Conservation (phyloP, 2,113 vertebrate genomes). For the Aix galericulata region DNA sequence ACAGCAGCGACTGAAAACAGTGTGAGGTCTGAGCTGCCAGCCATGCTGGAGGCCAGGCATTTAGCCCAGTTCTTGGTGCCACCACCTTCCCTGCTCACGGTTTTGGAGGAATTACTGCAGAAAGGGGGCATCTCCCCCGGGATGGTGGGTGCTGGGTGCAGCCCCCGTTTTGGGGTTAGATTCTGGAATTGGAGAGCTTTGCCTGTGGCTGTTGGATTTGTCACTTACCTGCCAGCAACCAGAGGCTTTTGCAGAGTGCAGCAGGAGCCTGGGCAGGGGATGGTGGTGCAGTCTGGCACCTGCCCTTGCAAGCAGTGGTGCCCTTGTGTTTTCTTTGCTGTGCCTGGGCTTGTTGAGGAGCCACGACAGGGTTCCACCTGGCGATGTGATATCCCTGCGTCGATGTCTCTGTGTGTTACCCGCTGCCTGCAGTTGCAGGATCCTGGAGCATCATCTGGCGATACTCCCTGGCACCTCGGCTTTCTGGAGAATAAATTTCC, state of each 20-base stretch:
- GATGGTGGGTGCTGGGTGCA: neutral
- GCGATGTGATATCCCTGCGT: accelerated
- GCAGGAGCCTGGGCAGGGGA: neutral
- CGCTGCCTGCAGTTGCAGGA: neutral
- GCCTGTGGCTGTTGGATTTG: neutral
- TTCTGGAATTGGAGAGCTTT: neutral
- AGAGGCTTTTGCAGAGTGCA: neutral
- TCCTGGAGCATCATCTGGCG: neutral
- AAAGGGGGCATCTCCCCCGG: neutral
- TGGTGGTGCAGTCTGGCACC: neutral
- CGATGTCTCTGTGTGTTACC: neutral
- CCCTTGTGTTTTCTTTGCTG: neutral
- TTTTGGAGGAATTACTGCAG: neutral
- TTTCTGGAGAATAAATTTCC: neutral
- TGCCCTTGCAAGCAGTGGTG: neutral
- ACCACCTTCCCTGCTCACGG: neutral
- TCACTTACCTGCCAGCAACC: neutral
- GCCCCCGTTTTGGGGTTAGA: neutral
- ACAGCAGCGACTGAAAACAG: too few relatives aligned
- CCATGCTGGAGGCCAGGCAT: neutral
- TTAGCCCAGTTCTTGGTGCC: neutral
- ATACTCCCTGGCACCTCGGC: neutral
- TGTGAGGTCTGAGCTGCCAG: too few relatives aligned
- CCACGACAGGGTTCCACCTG: neutral
- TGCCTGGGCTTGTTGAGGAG: neutral